These are phyloP conservation scores for Anisognathus igniventris DNA, from an alignment of 2,797 vertebrate genomes.

Conservation along the genomic window DNA sequence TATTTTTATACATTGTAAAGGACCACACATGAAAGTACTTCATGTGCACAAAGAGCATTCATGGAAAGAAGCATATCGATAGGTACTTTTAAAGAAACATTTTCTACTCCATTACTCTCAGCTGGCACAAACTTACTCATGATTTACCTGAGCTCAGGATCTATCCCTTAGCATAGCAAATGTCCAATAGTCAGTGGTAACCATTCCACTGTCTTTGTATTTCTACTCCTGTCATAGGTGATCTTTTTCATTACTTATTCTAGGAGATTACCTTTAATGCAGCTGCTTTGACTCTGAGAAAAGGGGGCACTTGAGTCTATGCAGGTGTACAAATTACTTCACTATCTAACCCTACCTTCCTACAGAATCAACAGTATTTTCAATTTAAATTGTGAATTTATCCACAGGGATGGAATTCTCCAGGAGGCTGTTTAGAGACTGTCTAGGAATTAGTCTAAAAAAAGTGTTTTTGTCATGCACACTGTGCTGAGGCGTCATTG, in stretches of 20 bases:
- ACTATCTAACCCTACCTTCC: background rate
- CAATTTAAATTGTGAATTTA: background rate
- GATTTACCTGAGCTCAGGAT: background rate
- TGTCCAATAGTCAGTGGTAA: background rate
- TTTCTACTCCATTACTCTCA: background rate
- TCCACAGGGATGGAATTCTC: background rate
- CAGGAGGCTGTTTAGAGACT: background rate
- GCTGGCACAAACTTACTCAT: background rate
- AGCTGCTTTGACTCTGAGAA: background rate
- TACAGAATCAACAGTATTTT: background rate
- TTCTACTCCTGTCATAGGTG: background rate
- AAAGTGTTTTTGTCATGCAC: background rate
- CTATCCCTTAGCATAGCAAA: background rate
- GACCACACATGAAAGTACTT: background rate
- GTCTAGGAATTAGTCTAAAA: background rate
- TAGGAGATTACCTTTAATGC: background rate
- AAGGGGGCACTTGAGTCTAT: background rate
- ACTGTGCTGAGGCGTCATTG: background rate
- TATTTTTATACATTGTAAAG: background rate
- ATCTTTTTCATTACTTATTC: background rate
- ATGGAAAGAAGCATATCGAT: background rate
- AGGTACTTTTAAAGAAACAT: background rate
- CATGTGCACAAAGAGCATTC: background rate
- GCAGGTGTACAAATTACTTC: background rate
- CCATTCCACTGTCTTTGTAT: background rate